Percentiles rank a stretch among this genome's conserved stretches.
These are phyloP conservation scores for Coecobrya sp. DNA, from an alignment of 2,888 invertebrate genomes.

Conservation along the genomic window DNA sequence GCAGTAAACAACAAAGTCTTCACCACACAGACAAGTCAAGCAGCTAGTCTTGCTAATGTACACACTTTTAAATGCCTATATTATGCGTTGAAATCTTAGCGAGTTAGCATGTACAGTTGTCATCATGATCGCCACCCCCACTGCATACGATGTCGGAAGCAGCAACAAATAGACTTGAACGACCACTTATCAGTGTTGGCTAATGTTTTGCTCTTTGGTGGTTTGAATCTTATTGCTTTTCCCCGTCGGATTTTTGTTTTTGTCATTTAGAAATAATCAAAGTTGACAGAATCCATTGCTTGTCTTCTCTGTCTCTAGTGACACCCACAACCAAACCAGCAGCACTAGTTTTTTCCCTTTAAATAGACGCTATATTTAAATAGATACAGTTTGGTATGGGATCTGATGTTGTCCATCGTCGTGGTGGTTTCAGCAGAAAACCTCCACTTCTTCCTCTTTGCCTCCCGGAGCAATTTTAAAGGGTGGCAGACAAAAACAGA, in stretches of 20 bases:
- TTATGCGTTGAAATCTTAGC: neutral
- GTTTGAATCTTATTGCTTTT: neutral
- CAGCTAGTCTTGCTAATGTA: neutral
- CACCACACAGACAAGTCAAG: neutral
- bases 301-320: conserved; percentile 58
- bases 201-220: neutral
- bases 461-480: conserved; percentile 69
- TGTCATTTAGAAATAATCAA: conserved; percentile 77
- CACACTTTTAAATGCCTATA: conserved; percentile 51
- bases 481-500: conserved; percentile 60
- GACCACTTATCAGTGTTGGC: neutral
- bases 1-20: neutral
- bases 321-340: conserved; percentile 15
- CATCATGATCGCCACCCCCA: conserved; percentile 22
- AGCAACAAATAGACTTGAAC: neutral
- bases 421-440: conserved; percentile 35
- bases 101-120: neutral
- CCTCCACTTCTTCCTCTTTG: conserved; percentile 30
- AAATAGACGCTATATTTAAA: neutral
- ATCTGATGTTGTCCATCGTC: conserved; percentile 57
- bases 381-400: neutral
- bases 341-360: conserved; percentile 39
- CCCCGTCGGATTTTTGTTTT: conserved; percentile 34
- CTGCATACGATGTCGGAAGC: neutral
- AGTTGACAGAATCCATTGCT: conserved; percentile 75